phyloP scores from a whole-genome alignment of 1,140 invertebrate species.

The Drosophila littoralis region DNA sequence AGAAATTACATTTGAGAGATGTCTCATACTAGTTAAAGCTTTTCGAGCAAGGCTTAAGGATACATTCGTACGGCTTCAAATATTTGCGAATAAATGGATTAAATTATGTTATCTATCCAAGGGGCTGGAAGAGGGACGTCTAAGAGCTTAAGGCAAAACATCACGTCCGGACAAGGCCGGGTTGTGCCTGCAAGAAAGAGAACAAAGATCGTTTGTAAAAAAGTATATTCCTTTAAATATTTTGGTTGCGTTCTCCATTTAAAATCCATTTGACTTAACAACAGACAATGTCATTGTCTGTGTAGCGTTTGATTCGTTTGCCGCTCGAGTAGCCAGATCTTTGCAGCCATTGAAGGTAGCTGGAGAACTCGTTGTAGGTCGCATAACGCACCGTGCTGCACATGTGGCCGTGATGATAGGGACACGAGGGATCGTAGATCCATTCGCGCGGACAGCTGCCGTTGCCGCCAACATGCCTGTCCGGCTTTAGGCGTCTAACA shows the following conservation, averaged over 20 bases:
- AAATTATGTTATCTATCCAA: no score
- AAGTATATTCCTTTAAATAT: no score
- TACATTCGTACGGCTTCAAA: no score
- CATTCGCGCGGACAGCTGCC: neutral
- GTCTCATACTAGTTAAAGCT: no score
- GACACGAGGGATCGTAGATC: constrained; percentile 28
- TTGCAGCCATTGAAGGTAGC: neutral
- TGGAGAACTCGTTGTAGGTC: neutral
- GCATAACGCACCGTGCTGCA: neutral
- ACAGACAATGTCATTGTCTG: neutral
- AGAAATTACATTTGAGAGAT: no score
- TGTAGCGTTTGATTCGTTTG: neutral
- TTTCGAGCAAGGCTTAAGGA: no score
- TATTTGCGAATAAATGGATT: no score
- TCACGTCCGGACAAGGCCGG: no score
- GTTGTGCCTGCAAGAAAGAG: no score
- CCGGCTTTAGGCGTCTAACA: neutral
- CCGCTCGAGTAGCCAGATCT: neutral
- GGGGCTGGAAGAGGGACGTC: no score
- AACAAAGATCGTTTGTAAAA: no score
- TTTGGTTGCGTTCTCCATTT: neutral
- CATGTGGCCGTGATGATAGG: constrained; percentile 6
- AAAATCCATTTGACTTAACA: constrained; percentile 1
- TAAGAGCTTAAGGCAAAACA: no score
- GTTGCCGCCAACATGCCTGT: neutral